phyloP scores from a whole-genome alignment of 2,888 invertebrate species.

The Drosophila setosimentum region DNA sequence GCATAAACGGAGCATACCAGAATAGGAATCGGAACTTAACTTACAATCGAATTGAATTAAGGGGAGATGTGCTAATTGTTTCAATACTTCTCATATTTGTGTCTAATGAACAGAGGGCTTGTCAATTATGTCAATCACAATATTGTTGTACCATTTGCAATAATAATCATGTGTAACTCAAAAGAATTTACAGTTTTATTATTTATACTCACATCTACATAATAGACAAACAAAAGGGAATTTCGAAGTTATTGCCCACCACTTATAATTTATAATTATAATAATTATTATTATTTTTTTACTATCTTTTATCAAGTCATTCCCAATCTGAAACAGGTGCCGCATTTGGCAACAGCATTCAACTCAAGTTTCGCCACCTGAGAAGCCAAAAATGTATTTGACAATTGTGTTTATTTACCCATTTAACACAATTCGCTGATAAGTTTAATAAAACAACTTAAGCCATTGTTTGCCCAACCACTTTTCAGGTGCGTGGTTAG shows the following conservation, averaged over 20 bases:
- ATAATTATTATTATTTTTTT: background rate
- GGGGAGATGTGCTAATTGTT: background rate
- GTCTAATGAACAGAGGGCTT: background rate
- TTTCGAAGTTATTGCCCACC: background rate
- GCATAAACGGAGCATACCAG: background rate
- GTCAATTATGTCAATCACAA: background rate
- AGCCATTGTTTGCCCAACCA: conserved; percentile 39
- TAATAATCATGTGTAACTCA: background rate
- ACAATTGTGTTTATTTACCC: conserved; percentile 16
- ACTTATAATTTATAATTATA: background rate
- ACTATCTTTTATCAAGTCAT: background rate
- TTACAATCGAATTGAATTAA: background rate
- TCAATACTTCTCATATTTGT: background rate
- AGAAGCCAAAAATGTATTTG: background rate
- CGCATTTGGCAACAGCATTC: background rate
- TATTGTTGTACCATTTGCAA: background rate
- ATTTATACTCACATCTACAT: background rate
- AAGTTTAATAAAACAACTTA: conserved; percentile 23
- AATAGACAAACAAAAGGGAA: background rate
- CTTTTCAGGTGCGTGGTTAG: conserved; percentile 42
- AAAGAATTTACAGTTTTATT: background rate
- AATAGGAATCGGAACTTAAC: background rate
- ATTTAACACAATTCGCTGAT: conserved; percentile 24
- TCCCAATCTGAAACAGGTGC: background rate
- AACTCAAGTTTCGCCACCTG: conserved; percentile 9